Conservation (phyloP, 2,888 invertebrate species). For the Pyrrhosoma nymphula region DNA sequence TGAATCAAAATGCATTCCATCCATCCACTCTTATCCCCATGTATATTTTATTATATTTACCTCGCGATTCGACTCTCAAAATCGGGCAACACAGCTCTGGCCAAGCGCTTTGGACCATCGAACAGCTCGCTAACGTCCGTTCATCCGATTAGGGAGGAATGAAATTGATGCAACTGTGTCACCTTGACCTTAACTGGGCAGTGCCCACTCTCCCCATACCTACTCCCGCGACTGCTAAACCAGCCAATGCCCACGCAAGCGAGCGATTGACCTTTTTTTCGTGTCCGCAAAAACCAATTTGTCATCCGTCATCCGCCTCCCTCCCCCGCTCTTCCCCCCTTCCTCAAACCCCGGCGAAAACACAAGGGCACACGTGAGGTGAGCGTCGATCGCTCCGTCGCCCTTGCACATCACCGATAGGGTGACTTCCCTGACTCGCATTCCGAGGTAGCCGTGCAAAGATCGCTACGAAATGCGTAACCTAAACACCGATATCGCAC, state of each 20-base stretch:
- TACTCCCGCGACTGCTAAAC: background rate
- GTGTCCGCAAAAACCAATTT: background rate
- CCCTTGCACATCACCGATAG: background rate
- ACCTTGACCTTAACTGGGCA: slow-evolving; percentile 23
- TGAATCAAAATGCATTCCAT: no score
- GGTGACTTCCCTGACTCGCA: background rate
- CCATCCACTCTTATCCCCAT: no score
- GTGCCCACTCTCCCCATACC: background rate
- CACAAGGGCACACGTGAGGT: background rate
- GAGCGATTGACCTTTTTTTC: slow-evolving; percentile 26
- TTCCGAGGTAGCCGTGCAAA: background rate
- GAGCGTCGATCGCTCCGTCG: background rate
- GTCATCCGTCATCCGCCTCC: background rate
- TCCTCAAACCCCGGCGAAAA: background rate
- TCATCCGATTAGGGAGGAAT: background rate
- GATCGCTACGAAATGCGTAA: background rate
- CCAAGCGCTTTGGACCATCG: background rate
- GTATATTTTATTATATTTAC: background rate
- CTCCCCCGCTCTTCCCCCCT: background rate
- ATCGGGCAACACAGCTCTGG: background rate
- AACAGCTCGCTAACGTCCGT: background rate
- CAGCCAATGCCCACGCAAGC: background rate
- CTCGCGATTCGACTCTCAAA: background rate
- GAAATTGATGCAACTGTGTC: slow-evolving; percentile 21
- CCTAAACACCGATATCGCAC: no score